phyloP scores from a whole-genome alignment of 64 coral and sea anemone genomes.

The Orbicella faveolata region DNA sequence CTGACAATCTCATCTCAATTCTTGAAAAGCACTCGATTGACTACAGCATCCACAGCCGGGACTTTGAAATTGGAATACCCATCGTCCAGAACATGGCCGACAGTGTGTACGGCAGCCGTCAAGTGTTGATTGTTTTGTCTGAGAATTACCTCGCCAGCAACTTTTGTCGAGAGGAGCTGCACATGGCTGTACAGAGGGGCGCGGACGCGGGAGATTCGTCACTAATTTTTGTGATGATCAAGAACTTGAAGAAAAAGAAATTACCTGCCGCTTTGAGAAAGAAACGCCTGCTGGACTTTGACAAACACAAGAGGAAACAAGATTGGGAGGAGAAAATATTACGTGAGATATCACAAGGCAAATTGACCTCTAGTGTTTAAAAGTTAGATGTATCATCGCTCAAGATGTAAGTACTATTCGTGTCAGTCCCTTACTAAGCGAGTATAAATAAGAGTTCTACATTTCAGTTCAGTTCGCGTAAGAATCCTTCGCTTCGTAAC shows the following conservation, averaged over 20 bases:
- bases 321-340: constrained; percentile 9
- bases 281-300: background rate
- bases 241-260: constrained; percentile 11
- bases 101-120: no score
- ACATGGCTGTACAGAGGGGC: constrained; percentile 10
- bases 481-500: no score
- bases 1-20: background rate
- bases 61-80: no score
- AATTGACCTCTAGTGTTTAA: background rate
- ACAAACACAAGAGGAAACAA: background rate
- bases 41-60: background rate
- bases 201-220: constrained; percentile 3
- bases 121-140: no score
- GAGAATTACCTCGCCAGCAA: no score
- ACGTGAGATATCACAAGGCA: background rate
- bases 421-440: no score
- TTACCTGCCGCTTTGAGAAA: constrained; percentile 6
- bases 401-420: no score
- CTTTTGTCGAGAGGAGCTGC: background rate
- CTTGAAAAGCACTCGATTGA: background rate
- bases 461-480: no score
- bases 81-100: no score
- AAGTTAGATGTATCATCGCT: background rate
- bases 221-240: constrained; percentile 28
- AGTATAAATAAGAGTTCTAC: no score